phyloP scores from a whole-genome alignment of 2,888 invertebrate genomes.

The Ochropleura leucogaster region DNA sequence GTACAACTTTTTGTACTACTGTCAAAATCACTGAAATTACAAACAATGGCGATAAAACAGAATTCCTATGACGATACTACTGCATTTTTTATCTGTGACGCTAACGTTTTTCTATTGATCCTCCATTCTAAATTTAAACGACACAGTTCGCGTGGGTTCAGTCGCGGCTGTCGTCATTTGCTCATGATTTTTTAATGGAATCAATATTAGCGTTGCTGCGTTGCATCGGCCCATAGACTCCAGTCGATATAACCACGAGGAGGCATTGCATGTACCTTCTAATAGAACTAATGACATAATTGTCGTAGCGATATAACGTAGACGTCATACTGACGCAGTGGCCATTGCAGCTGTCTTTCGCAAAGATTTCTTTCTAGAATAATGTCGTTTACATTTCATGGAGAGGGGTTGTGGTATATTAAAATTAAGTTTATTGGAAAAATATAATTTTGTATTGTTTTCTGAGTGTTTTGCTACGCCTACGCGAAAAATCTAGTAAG shows the following conservation, averaged over 20 bases:
- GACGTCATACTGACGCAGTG: conserved; percentile 56
- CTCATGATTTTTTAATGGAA: conserved; percentile 52
- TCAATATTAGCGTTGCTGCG: conserved; percentile 42
- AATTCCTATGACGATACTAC: conserved; percentile 25
- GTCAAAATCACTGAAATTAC: background rate
- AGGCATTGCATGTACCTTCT: conserved; percentile 32
- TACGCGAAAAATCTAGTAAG: background rate
- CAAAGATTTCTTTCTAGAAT: conserved; percentile 13
- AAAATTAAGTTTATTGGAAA: background rate
- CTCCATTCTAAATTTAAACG: conserved; percentile 39
- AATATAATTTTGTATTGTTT: background rate
- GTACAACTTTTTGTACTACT: background rate
- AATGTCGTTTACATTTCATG: background rate
- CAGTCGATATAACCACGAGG: conserved; percentile 24
- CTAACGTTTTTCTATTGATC: conserved; percentile 42
- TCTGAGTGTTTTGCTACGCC: background rate
- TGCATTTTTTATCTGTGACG: conserved; percentile 36
- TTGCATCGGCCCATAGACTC: conserved; percentile 19
- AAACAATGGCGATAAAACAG: background rate
- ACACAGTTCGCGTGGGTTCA: conserved; percentile 39
- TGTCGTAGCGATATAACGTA: conserved; percentile 19
- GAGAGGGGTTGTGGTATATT: background rate
- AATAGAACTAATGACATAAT: conserved; percentile 54
- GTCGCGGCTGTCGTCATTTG: conserved; percentile 23
- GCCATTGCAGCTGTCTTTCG: conserved; percentile 35